phyloP scores from a whole-genome alignment of 2,113 vertebrate species.

The Scalopus aquaticus region DNA sequence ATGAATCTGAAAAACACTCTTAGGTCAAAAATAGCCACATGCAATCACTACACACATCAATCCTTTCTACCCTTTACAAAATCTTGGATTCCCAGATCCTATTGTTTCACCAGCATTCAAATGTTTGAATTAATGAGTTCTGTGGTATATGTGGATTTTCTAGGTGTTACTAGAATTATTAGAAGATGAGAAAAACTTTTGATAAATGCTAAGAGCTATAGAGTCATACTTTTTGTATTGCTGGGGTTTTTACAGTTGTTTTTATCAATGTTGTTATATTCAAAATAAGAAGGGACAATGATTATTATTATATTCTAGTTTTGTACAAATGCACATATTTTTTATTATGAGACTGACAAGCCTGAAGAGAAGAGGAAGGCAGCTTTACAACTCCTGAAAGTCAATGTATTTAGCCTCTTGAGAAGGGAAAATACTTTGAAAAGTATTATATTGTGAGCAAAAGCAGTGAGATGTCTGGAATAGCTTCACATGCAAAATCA shows the following conservation, averaged over 20 bases:
- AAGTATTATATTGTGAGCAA: background rate
- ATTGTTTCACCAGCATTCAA: background rate
- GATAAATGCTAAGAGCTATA: no score
- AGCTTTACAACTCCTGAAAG: background rate
- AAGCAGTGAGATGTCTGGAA: background rate
- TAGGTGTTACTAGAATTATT: background rate
- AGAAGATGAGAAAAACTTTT: background rate
- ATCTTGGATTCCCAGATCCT: background rate
- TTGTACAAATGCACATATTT: background rate
- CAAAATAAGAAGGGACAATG: background rate
- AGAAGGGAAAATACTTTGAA: background rate
- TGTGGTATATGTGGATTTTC: background rate
- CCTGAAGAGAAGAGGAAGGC: background rate
- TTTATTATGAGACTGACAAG: background rate
- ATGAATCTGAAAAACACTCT: background rate
- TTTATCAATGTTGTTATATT: background rate
- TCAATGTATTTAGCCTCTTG: background rate
- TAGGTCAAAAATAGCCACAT: background rate
- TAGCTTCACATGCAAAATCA: background rate
- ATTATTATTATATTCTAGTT: background rate
- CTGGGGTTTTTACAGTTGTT: background rate
- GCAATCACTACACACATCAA: background rate
- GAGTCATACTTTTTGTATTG: background rate
- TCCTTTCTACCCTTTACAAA: background rate
- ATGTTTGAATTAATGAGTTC: background rate